Conservation (phyloP, 2,113 vertebrate genomes). For the Lipotes vexillifer region DNA sequence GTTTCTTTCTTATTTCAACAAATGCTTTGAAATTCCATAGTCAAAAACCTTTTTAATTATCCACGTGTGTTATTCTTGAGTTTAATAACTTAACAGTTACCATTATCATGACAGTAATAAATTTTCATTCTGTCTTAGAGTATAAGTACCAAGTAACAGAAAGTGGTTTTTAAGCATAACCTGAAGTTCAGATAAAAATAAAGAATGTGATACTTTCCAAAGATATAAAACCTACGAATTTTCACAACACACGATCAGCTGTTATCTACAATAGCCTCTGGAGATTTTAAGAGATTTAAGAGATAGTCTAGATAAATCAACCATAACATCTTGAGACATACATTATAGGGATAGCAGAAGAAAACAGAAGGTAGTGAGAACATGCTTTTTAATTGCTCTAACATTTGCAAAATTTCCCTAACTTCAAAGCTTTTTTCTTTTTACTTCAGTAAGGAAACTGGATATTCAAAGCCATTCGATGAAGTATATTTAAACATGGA, state of each 20-base stretch:
- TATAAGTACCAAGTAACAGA: neutral
- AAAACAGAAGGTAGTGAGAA: neutral
- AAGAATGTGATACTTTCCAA: neutral
- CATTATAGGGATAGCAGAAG: neutral
- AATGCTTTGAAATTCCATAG: neutral
- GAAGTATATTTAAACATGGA: neutral
- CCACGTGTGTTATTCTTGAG: neutral
- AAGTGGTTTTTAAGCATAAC: neutral
- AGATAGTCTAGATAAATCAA: neutral
- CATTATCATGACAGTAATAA: neutral
- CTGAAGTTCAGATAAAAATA: neutral
- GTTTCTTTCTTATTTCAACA: neutral
- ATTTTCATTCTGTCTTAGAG: neutral
- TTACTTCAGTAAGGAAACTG: neutral
- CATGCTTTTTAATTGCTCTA: neutral
- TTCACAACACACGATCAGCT: neutral
- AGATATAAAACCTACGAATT: neutral
- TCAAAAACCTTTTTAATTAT: neutral
- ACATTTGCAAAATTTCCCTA: neutral
- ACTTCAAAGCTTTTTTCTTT: neutral
- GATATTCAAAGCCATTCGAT: neutral
- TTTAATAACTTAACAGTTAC: neutral
- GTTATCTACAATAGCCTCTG: neutral
- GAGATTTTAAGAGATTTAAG: neutral
- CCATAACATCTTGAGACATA: neutral